Conservation (phyloP, 2,888 invertebrate species). For the Hirtodrosophila alboralis region DNA sequence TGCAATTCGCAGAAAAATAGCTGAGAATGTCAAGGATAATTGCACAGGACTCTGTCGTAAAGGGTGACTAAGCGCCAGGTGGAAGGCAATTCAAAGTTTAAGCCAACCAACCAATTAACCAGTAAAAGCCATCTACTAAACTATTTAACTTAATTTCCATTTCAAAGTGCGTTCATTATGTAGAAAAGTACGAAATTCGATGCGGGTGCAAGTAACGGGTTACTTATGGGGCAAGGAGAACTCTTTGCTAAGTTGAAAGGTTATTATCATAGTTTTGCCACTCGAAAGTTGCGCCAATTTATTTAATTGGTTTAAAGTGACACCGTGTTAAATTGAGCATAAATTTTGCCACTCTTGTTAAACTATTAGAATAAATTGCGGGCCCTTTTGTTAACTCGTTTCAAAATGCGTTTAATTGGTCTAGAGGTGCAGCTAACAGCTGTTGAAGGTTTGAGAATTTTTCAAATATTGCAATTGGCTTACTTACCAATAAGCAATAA, state of each 20-base stretch:
- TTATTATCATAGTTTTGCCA: slow-evolving; percentile 59
- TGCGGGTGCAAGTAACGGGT: slow-evolving; percentile 34
- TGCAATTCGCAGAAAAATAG: slow-evolving; percentile 47
- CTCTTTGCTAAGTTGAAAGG: slow-evolving; percentile 37
- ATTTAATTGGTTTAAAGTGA: slow-evolving; percentile 63
- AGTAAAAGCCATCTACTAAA: slow-evolving; percentile 47
- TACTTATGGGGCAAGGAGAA: slow-evolving; percentile 29
- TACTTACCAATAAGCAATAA: no score
- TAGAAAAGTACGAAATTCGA: slow-evolving; percentile 22
- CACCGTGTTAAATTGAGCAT: slow-evolving; percentile 62
- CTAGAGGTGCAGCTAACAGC: not conserved
- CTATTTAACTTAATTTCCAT: slow-evolving; percentile 53
- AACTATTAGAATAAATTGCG: slow-evolving; percentile 44
- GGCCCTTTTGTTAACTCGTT: slow-evolving; percentile 22
- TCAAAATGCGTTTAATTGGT: slow-evolving; percentile 38
- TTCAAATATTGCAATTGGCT: no score
- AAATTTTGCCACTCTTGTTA: slow-evolving; percentile 61
- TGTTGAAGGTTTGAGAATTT: slow-evolving; percentile 2
- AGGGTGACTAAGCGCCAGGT: slow-evolving; percentile 63
- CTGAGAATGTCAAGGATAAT: slow-evolving; percentile 58
- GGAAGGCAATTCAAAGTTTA: slow-evolving; percentile 27
- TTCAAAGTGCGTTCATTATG: slow-evolving; percentile 40
- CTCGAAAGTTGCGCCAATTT: slow-evolving; percentile 59
- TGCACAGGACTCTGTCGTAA: slow-evolving; percentile 21
- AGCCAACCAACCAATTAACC: slow-evolving; percentile 31